These are phyloP conservation scores for Phaedon cochleariae DNA, from an alignment of 2,888 invertebrate genomes.

Conservation along the genomic window DNA sequence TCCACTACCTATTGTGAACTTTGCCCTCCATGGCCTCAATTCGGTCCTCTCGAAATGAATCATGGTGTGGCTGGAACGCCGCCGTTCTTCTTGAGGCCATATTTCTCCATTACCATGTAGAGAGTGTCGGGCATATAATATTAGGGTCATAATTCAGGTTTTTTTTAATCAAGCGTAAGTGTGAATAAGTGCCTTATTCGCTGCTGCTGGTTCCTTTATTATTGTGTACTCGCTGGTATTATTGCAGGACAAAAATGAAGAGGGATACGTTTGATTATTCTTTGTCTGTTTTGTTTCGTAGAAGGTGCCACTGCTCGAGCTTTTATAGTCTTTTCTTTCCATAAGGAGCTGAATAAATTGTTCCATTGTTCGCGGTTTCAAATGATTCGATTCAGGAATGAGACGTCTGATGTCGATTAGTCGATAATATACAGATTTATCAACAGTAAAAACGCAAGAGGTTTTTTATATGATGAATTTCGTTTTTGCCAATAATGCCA, in stretches of 20 bases:
- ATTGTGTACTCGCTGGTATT: constrained; percentile 18
- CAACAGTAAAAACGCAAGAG: no score
- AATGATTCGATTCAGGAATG: no score
- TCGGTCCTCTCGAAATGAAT: constrained; percentile 20
- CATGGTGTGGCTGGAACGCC: constrained; percentile 12
- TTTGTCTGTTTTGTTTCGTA: constrained; percentile 6
- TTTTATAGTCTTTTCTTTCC: no score
- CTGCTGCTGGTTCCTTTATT: constrained; percentile 35
- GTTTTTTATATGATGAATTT: no score
- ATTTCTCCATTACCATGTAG: constrained; percentile 38
- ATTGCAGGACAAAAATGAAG: constrained; percentile 6
- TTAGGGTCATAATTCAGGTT: constrained; percentile 44
- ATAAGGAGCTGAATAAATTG: no score
- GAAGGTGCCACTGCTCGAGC: background rate
- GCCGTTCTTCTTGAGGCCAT: constrained; percentile 31
- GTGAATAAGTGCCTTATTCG: constrained; percentile 44
- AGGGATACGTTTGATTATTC: constrained; percentile 16
- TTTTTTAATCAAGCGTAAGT: constrained; percentile 46
- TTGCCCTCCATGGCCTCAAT: constrained; percentile 22
- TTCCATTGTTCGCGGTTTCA: no score
- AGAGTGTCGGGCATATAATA: constrained; percentile 23
- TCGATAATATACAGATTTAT: no score
- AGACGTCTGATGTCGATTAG: no score
- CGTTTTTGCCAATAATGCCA: no score
- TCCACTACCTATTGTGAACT: constrained; percentile 23